phyloP scores from a whole-genome alignment of 2,113 vertebrate genomes.

The Grantiella picta region DNA sequence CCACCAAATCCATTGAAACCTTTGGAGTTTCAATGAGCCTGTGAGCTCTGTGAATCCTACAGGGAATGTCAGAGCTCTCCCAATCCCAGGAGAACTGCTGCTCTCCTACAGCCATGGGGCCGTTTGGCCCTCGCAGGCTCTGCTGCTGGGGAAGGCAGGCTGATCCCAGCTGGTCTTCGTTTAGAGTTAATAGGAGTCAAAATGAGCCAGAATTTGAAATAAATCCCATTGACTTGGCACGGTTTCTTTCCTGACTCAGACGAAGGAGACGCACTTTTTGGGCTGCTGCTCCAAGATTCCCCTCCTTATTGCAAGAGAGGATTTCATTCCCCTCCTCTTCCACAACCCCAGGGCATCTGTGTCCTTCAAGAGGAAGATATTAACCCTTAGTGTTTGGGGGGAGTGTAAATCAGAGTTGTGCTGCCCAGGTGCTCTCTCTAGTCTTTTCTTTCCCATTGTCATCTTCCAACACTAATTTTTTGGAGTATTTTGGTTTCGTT shows the following conservation, averaged over 20 bases:
- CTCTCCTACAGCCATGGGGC: background rate
- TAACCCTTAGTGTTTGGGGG: background rate
- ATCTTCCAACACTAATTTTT: background rate
- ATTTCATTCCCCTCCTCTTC: slow-evolving; percentile 49
- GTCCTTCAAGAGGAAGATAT: slow-evolving; percentile 35
- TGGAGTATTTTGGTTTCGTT: background rate
- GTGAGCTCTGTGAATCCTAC: background rate
- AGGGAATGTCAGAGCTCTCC: background rate
- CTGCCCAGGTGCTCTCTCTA: background rate
- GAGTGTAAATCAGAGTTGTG: background rate
- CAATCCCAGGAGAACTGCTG: accelerated
- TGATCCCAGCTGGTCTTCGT: slow-evolving; percentile 60
- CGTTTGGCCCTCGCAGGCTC: accelerated
- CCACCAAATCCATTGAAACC: background rate
- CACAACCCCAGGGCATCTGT: slow-evolving; percentile 31
- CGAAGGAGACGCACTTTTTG: slow-evolving; percentile 8
- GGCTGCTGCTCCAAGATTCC: slow-evolving; percentile 48
- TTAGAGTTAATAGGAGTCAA: slow-evolving; percentile 56
- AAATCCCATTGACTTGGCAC: slow-evolving; percentile 54
- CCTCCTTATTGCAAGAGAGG: slow-evolving; percentile 47
- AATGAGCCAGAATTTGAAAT: slow-evolving; percentile 62
- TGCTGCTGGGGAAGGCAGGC: background rate
- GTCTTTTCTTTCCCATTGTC: background rate
- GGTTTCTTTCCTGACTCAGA: slow-evolving; percentile 55
- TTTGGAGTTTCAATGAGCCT: background rate